Evolutionary conservation across 2,888 invertebrate species (phyloP).

Genomic region (Brassicogethes aeneus): DNA sequence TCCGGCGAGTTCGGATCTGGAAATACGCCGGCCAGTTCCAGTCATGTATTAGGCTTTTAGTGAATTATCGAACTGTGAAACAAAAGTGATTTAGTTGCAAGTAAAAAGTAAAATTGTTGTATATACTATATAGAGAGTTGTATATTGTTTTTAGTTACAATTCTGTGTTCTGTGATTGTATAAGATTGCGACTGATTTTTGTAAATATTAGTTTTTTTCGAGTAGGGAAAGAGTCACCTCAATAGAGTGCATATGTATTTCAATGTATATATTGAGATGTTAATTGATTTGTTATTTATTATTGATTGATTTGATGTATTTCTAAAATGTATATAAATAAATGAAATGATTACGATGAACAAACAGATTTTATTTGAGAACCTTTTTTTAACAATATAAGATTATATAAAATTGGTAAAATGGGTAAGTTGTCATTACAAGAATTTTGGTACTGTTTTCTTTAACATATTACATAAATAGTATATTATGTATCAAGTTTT

Average conservation of each 20-base stretch:
- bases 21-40: constrained; percentile 60
- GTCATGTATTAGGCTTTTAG: constrained; percentile 67
- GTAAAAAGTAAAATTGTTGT: not conserved
- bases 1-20: constrained; percentile 37
- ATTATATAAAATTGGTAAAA: too few species aligned
- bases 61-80: constrained; percentile 10
- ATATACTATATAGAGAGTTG: constrained; percentile 5
- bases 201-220: constrained; percentile 14
- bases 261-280: constrained; percentile 10
- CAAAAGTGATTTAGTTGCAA: constrained; percentile 3
- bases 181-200: constrained; percentile 23
- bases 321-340: constrained; percentile 12
- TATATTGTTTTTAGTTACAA: constrained; percentile 10
- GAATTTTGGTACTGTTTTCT: too few species aligned
- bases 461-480: too few species aligned
- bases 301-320: constrained; percentile 10
- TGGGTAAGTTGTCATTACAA: too few species aligned
- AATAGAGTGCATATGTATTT: constrained; percentile 3
- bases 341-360: constrained; percentile 2
- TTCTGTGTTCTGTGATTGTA: constrained; percentile 21
- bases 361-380: constrained; percentile 1
- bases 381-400: too few species aligned
- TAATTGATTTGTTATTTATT: constrained; percentile 12
- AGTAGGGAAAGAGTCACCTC: constrained; percentile 8
- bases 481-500: too few species aligned